Evolutionary conservation across 1,140 invertebrate species (phyloP).

Genomic region (Tenebrio molitor): DNA sequence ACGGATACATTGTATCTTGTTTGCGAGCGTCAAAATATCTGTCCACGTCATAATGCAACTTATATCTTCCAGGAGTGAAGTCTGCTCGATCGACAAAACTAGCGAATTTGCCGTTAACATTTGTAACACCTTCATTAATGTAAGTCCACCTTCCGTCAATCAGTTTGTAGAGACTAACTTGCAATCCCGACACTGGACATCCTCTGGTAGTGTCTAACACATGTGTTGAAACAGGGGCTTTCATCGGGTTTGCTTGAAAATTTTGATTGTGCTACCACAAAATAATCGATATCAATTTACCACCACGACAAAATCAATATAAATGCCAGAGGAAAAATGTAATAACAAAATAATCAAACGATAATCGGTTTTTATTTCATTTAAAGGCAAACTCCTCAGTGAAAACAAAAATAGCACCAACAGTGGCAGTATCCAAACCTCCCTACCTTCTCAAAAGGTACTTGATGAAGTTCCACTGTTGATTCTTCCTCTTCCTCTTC

Average conservation of each 20-base stretch:
- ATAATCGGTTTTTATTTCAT: not conserved
- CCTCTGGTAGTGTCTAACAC: conserved; percentile 78
- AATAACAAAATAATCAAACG: not conserved
- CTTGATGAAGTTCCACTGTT: conserved; percentile 45
- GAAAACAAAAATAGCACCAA: conserved; percentile 43
- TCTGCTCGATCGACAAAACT: conserved; percentile 74
- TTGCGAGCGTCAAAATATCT: conserved; percentile 76
- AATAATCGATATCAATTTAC: not conserved
- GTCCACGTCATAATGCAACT: conserved; percentile 81
- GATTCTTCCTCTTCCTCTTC: conserved; percentile 57
- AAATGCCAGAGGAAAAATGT: not conserved
- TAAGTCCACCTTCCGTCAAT: conserved; percentile 74
- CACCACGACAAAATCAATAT: not conserved
- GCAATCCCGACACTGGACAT: conserved; percentile 70
- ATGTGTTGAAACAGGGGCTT: conserved; percentile 71
- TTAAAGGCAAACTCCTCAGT: not conserved
- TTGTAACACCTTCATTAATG: conserved; percentile 76
- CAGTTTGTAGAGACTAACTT: conserved; percentile 73
- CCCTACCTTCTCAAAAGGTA: conserved; percentile 51
- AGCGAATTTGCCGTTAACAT: conserved; percentile 75
- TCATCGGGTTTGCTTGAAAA: conserved; percentile 35
- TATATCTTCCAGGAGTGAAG: conserved; percentile 78
- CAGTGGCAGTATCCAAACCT: conserved; percentile 48
- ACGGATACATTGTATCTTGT: conserved; percentile 80
- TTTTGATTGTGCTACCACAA: conserved; percentile 11